Percentiles rank a stretch among this genome's conserved stretches.
These are phyloP conservation scores for Diachasmimorpha longicaudata DNA, from an alignment of 1,140 invertebrate genomes.

Conservation along the genomic window DNA sequence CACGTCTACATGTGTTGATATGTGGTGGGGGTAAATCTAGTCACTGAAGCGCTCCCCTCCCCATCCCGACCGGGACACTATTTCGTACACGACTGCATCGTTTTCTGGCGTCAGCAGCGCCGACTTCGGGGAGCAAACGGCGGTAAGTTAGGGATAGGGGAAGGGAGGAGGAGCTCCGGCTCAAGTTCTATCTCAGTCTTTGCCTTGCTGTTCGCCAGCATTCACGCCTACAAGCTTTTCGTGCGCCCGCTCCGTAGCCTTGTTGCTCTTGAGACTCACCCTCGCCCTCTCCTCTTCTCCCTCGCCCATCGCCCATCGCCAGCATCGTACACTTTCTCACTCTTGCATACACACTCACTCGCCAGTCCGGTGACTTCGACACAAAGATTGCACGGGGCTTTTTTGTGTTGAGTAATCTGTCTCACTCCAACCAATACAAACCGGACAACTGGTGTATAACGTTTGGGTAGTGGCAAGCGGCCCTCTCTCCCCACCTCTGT, in stretches of 20 bases:
- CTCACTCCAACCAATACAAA: neutral
- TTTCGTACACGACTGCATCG: constrained; percentile 17
- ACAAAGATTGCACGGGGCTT: neutral
- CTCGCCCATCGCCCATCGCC: neutral
- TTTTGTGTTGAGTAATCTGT: constrained; percentile 1
- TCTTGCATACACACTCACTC: neutral
- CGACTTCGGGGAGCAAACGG: neutral
- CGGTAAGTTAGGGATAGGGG: constrained; percentile 37
- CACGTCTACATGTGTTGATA: neutral
- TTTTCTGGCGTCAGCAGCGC: constrained; percentile 2
- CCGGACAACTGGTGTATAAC: neutral
- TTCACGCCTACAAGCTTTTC: constrained; percentile 60
- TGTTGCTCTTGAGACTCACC: neutral
- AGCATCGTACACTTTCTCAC: too few relatives aligned
- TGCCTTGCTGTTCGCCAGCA: constrained; percentile 59
- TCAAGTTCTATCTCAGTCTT: constrained; percentile 52
- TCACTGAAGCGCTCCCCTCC: neutral
- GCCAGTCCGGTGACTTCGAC: neutral
- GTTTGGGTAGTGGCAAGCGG: neutral
- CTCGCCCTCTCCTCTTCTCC: neutral
- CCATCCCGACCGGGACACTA: neutral
- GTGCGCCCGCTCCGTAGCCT: constrained; percentile 27
- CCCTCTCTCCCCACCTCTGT: neutral
- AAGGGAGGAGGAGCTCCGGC: constrained; percentile 56
- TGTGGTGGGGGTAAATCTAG: neutral